Conservation (phyloP, 2,888 invertebrate species). For the Galeopsomyia nigrocyanea region DNA sequence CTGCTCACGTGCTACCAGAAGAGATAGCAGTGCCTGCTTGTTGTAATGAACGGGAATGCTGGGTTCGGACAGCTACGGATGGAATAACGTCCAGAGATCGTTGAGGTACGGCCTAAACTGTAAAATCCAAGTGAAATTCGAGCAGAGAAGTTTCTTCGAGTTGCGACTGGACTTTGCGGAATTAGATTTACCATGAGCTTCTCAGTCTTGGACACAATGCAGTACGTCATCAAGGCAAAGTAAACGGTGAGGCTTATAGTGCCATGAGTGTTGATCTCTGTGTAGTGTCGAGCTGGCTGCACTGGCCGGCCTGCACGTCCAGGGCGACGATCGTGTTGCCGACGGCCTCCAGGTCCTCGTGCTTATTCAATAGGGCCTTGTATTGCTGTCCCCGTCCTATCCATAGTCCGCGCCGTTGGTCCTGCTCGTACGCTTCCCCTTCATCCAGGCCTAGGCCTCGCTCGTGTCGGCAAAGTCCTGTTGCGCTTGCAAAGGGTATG, state of each 20-base stretch:
- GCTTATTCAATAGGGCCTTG: constrained; percentile 98
- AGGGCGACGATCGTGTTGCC: constrained; percentile 99
- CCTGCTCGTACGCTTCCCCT: constrained; percentile 98
- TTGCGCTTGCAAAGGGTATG: constrained; percentile 97
- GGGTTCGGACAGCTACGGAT: constrained; percentile 94
- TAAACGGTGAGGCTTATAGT: constrained; percentile 93
- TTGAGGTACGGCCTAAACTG: constrained; percentile 94
- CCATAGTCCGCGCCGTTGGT: constrained; percentile 98
- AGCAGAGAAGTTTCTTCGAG: background rate
- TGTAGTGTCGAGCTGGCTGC: constrained; percentile 88
- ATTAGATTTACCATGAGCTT: constrained; percentile 84
- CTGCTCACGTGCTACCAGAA: constrained; percentile 95
- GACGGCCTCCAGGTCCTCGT: constrained; percentile 98
- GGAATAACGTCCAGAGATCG: constrained; percentile 94
- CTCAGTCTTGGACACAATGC: constrained; percentile 90
- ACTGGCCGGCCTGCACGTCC: constrained; percentile 97
- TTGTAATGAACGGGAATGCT: constrained; percentile 96
- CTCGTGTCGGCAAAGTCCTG: constrained; percentile 99
- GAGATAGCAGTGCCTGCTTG: constrained; percentile 91
- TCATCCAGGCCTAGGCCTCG: constrained; percentile 99
- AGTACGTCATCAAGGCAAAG: constrained; percentile 92
- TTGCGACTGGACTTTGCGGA: background rate
- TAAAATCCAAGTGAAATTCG: constrained; percentile 53
- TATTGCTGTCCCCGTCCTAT: constrained; percentile 96
- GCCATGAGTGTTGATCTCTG: constrained; percentile 88